Base-by-base conservation (phyloP, 53 echinoderm and acorn worm species). In the Temnopleurus reevesii region DNA sequence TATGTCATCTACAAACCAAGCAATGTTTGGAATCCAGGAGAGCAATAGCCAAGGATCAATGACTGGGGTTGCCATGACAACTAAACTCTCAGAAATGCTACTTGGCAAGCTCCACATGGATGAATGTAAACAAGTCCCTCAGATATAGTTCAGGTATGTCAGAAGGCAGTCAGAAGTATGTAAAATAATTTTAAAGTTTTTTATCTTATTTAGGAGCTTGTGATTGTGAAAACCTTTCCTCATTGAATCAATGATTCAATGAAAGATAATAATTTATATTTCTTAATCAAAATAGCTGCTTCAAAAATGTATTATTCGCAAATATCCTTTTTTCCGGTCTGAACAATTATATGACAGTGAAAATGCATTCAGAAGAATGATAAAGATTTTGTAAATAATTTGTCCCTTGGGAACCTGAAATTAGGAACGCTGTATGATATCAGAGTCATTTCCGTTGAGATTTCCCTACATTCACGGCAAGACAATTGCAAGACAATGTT, bases 41-140 rank as follows among this genome's bases (percentile, higher is more conserved):
- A 65, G 2, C 13, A 18, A 65, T 35, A 45, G 36, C 46, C 77
- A 77, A 13, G 77, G 77, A 77, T 77, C 45, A 23, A 45, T 46
- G 25, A 24, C 31, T 26, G 77, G 36, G 77, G 77, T 77, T 77
- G 4, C 77, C 77, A 77, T 77, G n/a, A 25, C 77, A 77, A 77
- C 77, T 45, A 77, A 4, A 25, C 26, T 38, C 77, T 77, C 25
- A 2, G 9, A 45, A 26, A 46, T 45, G 43, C 47, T 46, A 77
- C 77, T 46, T 10, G 24, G 46, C 3, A 34, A 19, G 19, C 15
- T 64, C 4, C 35, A 23, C 9, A 59, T n/a, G 59, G 5, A 59
- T 26, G 9, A 27, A 59, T 28, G 59, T 59, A 23, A 59, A 59
- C 3, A 8, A 49, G 12, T 49, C 17, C 49, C 17, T 2, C 0